Base-by-base conservation (phyloP, 2,888 invertebrate species). In the Sclerodermus sp. region DNA sequence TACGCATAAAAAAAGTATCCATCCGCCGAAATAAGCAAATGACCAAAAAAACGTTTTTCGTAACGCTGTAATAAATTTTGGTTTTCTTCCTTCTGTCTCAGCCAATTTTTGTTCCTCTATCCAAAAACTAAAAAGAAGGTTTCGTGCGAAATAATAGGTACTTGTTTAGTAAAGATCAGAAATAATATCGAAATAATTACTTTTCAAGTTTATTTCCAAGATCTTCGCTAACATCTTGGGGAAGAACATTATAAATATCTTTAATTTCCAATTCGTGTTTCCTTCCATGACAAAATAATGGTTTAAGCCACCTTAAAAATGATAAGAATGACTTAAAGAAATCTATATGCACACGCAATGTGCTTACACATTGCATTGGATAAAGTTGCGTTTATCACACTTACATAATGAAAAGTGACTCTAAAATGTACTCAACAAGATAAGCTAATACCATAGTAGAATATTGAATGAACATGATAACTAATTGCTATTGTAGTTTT, bases 161-260 rank as follows among this genome's bases (percentile, higher is more conserved):
- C 6, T 9, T 30, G 30, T 9, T n/a, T n/a, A n/a, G n/a, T n/a
- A n/a, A n/a, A n/a, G n/a, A 10, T 12, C 5, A 32, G 38, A 18
- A 34, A 41, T 18, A 29, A n/a, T 17, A 12, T 15, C 38, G 42
- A 45, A 46, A 41, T 15, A 49, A 42, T 63, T 64, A 86, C 80
- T 80, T 80, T 74, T 87, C 87, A 34, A 90, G 78, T 14, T 80
- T 79, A 71, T 88, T 83, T 8, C 87, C 88, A 12, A 90, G 79
- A n/a, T 77, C 74, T 51, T 85, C 84, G 0, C 89, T 89, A 40
- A 81, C 77, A 74, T 90, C 89, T 14, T 79, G 77, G 1, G 81
- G 78, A 14, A 86, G 79, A 8, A 85, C 82, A 67, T 84, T 84
- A 78, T 85, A 87, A 17, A 90, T 75, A 68, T 90, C 87, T 61